These are phyloP conservation scores for Hypotaenidia okinawae DNA, from an alignment of 2,797 vertebrate genomes.

Conservation along the genomic window DNA sequence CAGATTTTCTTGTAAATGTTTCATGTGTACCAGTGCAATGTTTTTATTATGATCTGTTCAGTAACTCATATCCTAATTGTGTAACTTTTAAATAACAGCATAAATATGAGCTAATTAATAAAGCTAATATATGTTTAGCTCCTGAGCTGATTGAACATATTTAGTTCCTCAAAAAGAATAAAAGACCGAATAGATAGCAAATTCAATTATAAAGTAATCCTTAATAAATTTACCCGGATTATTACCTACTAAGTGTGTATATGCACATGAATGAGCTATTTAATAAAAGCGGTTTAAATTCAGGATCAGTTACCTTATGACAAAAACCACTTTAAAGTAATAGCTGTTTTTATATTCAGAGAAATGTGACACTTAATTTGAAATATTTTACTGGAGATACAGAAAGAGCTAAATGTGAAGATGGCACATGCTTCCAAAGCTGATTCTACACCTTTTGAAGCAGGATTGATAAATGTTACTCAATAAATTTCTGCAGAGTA, in stretches of 20 bases:
- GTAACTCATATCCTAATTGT: not conserved
- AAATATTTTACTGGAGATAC: not conserved
- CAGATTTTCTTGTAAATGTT: conserved; percentile 3
- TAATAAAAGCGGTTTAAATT: not conserved
- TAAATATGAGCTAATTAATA: conserved; percentile 4
- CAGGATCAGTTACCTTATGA: not conserved
- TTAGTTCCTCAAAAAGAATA: not conserved
- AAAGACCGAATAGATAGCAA: conserved; percentile 1
- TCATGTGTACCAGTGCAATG: not conserved
- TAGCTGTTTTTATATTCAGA: not conserved
- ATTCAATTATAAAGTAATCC: conserved; percentile 19
- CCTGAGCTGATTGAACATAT: not conserved
- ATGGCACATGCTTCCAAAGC: not conserved
- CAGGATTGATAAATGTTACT: not conserved
- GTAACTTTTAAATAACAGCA: conserved; percentile 7
- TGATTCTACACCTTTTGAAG: not conserved
- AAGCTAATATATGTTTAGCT: not conserved
- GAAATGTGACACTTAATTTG: not conserved
- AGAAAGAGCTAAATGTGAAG: not conserved
- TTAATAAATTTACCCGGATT: conserved; percentile 15
- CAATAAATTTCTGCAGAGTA: not conserved
- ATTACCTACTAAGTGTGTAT: not conserved
- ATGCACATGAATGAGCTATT: not conserved
- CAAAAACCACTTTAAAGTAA: not conserved
- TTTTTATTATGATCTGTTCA: conserved; percentile 10